Conservation (phyloP, 2,888 invertebrate species). For the Heterodera filipjevi region DNA sequence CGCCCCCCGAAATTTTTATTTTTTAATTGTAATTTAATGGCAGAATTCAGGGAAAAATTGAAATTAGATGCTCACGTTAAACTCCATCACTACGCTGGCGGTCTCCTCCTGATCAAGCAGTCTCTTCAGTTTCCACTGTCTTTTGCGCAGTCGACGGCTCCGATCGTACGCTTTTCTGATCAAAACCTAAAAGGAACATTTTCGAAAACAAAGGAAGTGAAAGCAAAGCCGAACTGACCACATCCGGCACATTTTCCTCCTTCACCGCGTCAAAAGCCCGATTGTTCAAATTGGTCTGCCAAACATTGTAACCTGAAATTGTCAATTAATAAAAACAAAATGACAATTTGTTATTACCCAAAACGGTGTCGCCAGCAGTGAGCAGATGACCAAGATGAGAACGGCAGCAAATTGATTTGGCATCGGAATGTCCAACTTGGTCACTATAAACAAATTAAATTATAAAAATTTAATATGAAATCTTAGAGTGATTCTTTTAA, state of each 20-base stretch:
- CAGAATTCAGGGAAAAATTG: too few species aligned
- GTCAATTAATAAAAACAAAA: background rate
- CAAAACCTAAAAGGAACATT: slow-evolving; percentile 66
- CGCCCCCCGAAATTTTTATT: too few species aligned
- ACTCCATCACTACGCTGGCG: slow-evolving; percentile 65
- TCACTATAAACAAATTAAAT: slow-evolving; percentile 69
- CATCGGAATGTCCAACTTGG: slow-evolving; percentile 76
- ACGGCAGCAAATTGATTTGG: slow-evolving; percentile 78
- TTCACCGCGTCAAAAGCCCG: slow-evolving; percentile 81
- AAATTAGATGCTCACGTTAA: slow-evolving; percentile 40
- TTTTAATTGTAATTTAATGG: too few species aligned
- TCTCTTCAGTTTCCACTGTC: slow-evolving; percentile 88
- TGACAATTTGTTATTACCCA: slow-evolving; percentile 72
- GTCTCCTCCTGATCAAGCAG: slow-evolving; percentile 70
- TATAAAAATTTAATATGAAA: background rate
- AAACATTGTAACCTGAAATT: slow-evolving; percentile 79
- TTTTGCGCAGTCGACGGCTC: slow-evolving; percentile 66
- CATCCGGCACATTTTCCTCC: slow-evolving; percentile 77
- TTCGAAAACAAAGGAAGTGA: background rate
- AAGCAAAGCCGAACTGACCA: slow-evolving; percentile 70
- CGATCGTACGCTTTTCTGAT: slow-evolving; percentile 77
- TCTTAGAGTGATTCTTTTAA: background rate
- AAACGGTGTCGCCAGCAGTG: slow-evolving; percentile 86
- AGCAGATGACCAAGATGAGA: slow-evolving; percentile 93
- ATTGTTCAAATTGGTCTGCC: slow-evolving; percentile 89